phyloP scores from a whole-genome alignment of 2,797 vertebrate species.

The Schizothorax lantsangensis region DNA sequence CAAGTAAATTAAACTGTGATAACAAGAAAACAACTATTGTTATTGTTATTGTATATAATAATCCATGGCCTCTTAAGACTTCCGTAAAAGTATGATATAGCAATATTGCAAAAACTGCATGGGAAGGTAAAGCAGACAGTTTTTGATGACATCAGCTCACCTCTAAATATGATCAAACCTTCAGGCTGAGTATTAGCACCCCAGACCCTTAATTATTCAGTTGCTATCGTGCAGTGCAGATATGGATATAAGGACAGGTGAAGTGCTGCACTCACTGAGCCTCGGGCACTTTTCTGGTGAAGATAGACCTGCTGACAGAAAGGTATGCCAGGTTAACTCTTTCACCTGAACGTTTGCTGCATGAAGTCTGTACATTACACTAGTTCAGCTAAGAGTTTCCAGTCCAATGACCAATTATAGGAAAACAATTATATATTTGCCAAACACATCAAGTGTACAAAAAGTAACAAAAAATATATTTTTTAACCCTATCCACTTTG shows the following conservation, averaged over 20 bases:
- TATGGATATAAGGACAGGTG: not conserved
- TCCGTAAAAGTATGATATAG: not conserved
- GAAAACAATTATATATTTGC: not conserved
- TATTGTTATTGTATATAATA: not conserved
- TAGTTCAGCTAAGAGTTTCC: conserved; percentile 7
- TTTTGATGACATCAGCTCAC: not conserved
- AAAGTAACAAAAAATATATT: not conserved
- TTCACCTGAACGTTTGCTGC: not conserved
- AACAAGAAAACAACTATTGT: not conserved
- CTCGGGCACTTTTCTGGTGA: conserved; percentile 16
- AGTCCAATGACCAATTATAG: conserved; percentile 3
- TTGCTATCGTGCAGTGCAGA: not conserved
- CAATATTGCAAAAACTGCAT: not conserved
- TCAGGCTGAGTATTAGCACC: not conserved
- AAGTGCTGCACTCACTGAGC: conserved; percentile 24
- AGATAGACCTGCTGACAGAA: conserved; percentile 26
- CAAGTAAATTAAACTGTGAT: not conserved
- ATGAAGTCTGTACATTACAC: not conserved
- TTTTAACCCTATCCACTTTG: not conserved
- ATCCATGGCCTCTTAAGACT: not conserved
- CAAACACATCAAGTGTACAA: not conserved
- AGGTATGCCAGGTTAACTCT: not conserved
- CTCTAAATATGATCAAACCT: not conserved
- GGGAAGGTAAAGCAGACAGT: not conserved
- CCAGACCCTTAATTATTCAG: conserved; percentile 26